Conservation (phyloP, 2,888 invertebrate genomes). For the Pyrrhia umbra region DNA sequence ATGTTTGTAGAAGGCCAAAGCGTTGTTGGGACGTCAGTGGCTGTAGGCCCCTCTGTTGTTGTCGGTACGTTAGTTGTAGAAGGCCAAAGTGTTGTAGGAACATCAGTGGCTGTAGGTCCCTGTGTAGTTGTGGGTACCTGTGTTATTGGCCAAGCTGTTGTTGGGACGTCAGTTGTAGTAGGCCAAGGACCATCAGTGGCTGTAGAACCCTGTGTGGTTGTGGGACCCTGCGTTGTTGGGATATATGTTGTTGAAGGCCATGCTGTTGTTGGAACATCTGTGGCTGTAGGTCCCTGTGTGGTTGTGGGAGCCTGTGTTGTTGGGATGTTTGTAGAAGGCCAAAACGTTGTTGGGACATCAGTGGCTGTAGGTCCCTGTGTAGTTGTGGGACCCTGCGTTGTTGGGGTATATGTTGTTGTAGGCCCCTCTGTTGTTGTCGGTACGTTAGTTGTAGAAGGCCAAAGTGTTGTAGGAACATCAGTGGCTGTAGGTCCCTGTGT, state of each 20-base stretch:
- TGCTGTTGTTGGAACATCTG: background rate
- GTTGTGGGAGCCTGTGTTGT: background rate
- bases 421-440: background rate
- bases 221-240: background rate
- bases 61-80: background rate
- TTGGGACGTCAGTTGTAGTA: background rate
- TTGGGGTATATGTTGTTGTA: background rate
- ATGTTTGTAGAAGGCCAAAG: too few relatives aligned
- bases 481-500: too few relatives aligned
- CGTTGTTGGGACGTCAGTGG: background rate
- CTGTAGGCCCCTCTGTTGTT: background rate
- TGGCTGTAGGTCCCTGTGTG: conserved; percentile 1
- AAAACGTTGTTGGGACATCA: too few relatives aligned
- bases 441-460: too few relatives aligned
- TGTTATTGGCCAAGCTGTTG: background rate
- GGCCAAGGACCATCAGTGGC: conserved; percentile 12
- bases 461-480: too few relatives aligned
- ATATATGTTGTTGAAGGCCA: background rate
- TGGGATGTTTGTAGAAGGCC: too few relatives aligned
- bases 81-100: background rate
- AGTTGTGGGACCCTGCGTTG: background rate
- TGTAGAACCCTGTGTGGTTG: conserved; percentile 9
- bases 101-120: background rate
- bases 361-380: background rate
- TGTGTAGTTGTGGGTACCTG: background rate